Conservation (phyloP, 2,113 vertebrate genomes). For the Chlamydotis undulata region DNA sequence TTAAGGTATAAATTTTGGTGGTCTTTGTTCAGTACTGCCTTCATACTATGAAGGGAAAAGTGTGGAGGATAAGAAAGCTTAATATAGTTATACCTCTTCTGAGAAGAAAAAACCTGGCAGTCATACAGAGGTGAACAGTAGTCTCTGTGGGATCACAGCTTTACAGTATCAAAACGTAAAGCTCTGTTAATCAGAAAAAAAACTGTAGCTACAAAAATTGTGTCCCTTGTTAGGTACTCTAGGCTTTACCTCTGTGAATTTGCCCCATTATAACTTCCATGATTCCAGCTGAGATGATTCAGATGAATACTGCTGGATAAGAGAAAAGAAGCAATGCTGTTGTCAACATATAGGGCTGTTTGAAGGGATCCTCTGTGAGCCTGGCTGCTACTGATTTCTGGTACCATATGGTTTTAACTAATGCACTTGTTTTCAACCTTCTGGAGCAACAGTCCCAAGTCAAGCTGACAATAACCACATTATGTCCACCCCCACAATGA, state of each 20-base stretch:
- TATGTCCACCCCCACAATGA: background rate
- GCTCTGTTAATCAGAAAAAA: constrained; percentile 9
- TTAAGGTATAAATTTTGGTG: background rate
- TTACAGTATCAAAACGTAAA: background rate
- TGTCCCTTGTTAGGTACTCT: background rate
- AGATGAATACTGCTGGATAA: background rate
- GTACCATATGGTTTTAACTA: background rate
- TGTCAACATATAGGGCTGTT: background rate
- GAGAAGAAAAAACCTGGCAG: background rate
- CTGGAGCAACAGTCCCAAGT: constrained; percentile 9
- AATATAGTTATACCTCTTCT: background rate
- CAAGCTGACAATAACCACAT: background rate
- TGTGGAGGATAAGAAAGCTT: background rate
- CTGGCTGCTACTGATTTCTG: background rate
- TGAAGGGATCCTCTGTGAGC: background rate
- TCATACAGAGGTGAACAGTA: background rate
- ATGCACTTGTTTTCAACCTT: background rate
- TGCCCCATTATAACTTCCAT: background rate
- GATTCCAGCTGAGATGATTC: background rate
- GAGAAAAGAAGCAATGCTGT: background rate
- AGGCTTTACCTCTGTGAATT: background rate
- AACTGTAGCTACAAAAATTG: background rate
- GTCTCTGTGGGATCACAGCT: background rate
- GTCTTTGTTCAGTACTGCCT: background rate
- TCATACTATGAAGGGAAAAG: background rate